Conservation (phyloP, 23 tunicate species). For the Ascidia mentula region DNA sequence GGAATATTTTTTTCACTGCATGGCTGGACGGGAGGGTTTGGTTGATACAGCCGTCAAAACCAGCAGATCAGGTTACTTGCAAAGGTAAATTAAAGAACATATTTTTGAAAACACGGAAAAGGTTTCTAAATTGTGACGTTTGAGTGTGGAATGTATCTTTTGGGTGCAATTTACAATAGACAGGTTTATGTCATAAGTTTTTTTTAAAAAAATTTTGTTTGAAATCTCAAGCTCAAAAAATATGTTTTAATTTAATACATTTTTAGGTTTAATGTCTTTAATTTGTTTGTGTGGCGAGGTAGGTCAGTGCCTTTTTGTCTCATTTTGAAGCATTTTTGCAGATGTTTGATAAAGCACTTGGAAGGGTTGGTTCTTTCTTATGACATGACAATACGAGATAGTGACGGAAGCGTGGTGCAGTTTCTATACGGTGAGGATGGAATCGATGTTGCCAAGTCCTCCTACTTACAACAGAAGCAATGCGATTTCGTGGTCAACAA, state of each 20-base stretch:
- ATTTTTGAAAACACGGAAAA: too few relatives aligned
- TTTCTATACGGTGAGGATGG: constrained; percentile 99
- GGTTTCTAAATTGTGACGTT: too few relatives aligned
- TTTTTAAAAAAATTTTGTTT: too few relatives aligned
- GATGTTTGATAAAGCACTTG: constrained; percentile 85
- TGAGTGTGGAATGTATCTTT: too few relatives aligned
- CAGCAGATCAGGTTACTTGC: constrained; percentile 92
- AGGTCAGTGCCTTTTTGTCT: too few relatives aligned
- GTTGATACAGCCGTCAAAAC: constrained; percentile 99
- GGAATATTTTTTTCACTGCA: constrained; percentile 92
- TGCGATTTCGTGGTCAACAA: constrained; percentile 57
- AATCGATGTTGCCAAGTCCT: constrained; percentile 66
- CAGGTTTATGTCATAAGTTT: too few relatives aligned
- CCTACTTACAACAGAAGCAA: constrained; percentile 72
- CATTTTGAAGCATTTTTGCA: too few relatives aligned
- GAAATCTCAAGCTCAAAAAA: too few relatives aligned
- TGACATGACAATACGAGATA: constrained; percentile 95
- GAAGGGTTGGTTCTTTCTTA: constrained; percentile 86
- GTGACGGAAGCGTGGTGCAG: constrained; percentile 87
- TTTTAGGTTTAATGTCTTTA: too few relatives aligned
- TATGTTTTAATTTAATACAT: too few relatives aligned
- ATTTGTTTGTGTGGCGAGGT: too few relatives aligned
- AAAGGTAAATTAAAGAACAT: constrained; percentile 36
- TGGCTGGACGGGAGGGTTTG: constrained; percentile 99
- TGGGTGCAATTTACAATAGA: too few relatives aligned